A percentile compares a stretch with the other conserved stretches of the same genome.
These are phyloP conservation scores for Drosophila nannoptera DNA, from an alignment of 1,140 invertebrate species.

Conservation along the genomic window DNA sequence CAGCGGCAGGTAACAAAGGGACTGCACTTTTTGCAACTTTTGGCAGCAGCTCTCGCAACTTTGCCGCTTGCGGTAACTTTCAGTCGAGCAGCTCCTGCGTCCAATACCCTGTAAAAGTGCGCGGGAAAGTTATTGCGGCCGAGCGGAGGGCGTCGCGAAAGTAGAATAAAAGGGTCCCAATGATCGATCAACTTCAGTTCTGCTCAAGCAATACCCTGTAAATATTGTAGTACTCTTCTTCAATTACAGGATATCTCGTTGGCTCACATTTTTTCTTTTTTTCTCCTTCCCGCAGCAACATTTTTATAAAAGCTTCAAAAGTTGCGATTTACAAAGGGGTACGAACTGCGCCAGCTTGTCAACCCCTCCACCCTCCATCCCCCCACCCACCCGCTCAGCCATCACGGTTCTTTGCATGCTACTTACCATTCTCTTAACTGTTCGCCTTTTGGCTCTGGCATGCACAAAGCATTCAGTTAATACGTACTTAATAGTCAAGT, in stretches of 20 bases:
- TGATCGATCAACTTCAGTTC: background rate
- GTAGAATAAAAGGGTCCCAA: too few relatives aligned
- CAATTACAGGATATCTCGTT: background rate
- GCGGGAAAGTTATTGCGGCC: background rate
- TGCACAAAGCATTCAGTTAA: slow-evolving; percentile 69
- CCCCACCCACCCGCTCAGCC: background rate
- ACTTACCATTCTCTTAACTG: slow-evolving; percentile 1
- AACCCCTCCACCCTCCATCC: background rate
- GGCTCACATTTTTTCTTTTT: background rate
- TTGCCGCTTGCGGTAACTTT: slow-evolving; percentile 46
- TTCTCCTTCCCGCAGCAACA: slow-evolving; percentile 26
- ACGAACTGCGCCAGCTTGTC: background rate
- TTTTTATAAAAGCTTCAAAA: slow-evolving; percentile 55
- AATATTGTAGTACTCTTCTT: background rate
- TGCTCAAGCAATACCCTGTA: background rate
- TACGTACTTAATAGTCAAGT: slow-evolving; percentile 76
- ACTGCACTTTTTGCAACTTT: slow-evolving; percentile 56
- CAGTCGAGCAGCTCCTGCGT: slow-evolving; percentile 30
- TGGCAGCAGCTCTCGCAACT: slow-evolving; percentile 46
- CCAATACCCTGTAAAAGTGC: background rate
- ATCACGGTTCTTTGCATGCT: too few relatives aligned
- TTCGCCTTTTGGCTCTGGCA: slow-evolving; percentile 41
- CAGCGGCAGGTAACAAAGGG: slow-evolving; percentile 49
- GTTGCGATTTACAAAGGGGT: slow-evolving; percentile 38
- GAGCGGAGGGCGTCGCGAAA: too few relatives aligned